A percentile compares a stretch with the other conserved stretches of the same genome.
Evolutionary conservation across 2,888 invertebrate genomes (phyloP).

Genomic region (Antheraea assamensis): DNA sequence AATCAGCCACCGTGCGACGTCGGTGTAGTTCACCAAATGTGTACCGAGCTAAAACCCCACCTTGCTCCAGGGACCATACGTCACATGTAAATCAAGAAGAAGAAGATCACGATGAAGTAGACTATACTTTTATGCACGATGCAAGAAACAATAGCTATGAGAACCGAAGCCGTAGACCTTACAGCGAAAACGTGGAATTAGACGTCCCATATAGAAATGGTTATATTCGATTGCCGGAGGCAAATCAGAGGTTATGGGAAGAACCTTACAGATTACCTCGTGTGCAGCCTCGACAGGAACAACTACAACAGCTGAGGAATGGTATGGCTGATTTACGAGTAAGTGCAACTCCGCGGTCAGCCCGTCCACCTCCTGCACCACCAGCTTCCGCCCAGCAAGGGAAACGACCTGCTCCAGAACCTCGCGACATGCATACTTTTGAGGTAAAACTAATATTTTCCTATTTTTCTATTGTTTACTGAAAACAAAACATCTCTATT

Average conservation of each 20-base stretch:
- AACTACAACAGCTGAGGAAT: constrained; percentile 67
- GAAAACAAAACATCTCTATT: not conserved
- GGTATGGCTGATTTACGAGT: constrained; percentile 73
- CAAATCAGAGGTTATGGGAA: constrained; percentile 67
- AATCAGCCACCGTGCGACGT: constrained; percentile 62
- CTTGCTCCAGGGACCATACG: constrained; percentile 55
- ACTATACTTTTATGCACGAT: constrained; percentile 62
- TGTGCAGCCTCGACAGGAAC: constrained; percentile 67
- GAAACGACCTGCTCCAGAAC: constrained; percentile 71
- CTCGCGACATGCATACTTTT: constrained; percentile 69
- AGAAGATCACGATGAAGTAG: constrained; percentile 70
- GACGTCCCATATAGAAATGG: constrained; percentile 70
- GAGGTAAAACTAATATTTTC: constrained; percentile 51
- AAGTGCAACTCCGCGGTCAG: constrained; percentile 67
- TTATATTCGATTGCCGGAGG: constrained; percentile 61
- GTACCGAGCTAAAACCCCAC: constrained; percentile 60
- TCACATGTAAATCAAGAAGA: constrained; percentile 66
- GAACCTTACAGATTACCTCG: constrained; percentile 73
- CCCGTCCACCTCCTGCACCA: constrained; percentile 69
- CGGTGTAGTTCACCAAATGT: constrained; percentile 77
- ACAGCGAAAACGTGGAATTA: constrained; percentile 75
- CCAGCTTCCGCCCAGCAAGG: constrained; percentile 45
- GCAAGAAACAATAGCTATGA: constrained; percentile 62
- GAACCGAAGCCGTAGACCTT: constrained; percentile 64
- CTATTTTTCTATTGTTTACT: not conserved